A percentile compares a stretch with the other conserved stretches of the same genome.
These are phyloP conservation scores for Marronus borbonicus DNA, from an alignment of 2,888 invertebrate species.

Conservation along the genomic window DNA sequence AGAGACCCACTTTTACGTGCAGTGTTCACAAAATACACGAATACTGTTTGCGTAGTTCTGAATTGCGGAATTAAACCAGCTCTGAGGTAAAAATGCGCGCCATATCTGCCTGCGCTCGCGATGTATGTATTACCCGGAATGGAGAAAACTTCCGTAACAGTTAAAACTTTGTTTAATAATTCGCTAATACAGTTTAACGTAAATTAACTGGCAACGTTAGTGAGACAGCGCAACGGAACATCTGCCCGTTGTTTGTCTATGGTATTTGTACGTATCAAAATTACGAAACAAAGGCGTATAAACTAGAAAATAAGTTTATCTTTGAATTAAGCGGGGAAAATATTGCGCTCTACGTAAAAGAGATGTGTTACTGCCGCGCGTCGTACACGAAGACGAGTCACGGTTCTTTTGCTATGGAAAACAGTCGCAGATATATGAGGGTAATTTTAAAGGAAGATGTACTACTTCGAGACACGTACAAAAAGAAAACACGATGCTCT, in stretches of 20 bases:
- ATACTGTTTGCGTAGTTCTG: too few species aligned
- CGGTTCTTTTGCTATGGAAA: slow-evolving; percentile 3
- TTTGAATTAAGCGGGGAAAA: slow-evolving; percentile 10
- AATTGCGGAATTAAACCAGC: neutral
- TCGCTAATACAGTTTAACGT: slow-evolving; percentile 1
- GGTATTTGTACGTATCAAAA: slow-evolving; percentile 24
- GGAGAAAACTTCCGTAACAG: neutral
- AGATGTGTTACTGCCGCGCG: neutral
- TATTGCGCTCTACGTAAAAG: neutral
- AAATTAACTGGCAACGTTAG: neutral
- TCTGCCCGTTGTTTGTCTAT: neutral
- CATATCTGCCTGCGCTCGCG: neutral
- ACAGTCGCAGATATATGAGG: neutral
- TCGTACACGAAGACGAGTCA: neutral
- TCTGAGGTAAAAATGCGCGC: neutral
- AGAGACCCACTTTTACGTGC: too few species aligned
- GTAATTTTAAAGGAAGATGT: slow-evolving; percentile 21
- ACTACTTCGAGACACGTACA: neutral
- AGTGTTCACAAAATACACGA: too few species aligned
- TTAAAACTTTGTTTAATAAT: neutral
- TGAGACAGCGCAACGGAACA: neutral
- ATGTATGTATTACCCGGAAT: neutral
- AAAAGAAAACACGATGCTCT: neutral
- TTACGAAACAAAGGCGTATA: slow-evolving; percentile 3
- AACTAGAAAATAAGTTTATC: slow-evolving; percentile 37